These are phyloP conservation scores for Antidorcas marsupialis DNA, from an alignment of 2,113 vertebrate genomes.

Conservation along the genomic window DNA sequence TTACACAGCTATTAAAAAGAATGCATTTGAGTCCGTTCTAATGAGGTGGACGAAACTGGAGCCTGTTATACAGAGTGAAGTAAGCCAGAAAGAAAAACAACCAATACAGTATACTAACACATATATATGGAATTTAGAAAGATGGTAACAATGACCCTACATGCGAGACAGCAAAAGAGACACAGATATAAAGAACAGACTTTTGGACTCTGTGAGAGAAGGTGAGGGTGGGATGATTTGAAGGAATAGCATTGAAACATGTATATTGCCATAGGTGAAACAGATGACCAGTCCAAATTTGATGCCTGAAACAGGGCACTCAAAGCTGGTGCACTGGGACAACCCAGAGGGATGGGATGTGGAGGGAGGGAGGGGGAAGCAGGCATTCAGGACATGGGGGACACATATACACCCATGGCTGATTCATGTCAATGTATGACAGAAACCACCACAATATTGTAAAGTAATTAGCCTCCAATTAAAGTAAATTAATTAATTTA, in stretches of 20 bases:
- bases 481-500: background rate
- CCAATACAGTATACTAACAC: background rate
- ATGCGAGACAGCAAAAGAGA: background rate
- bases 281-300: background rate
- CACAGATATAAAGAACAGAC: background rate
- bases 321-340: background rate
- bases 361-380: background rate
- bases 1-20: background rate
- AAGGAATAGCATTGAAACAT: background rate
- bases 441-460: background rate
- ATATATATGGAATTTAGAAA: background rate
- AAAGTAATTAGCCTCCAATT: background rate
- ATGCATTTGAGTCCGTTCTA: background rate
- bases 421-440: background rate
- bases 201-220: background rate
- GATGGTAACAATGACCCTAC: background rate
- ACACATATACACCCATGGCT: background rate
- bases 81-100: background rate
- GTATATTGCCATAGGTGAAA: background rate
- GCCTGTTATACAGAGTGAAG: background rate
- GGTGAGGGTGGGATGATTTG: background rate
- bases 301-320: background rate
- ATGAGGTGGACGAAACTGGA: background rate
- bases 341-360: background rate
- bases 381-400: rapidly evolving